phyloP scores from a whole-genome alignment of 2,797 vertebrate species.

The Liasis olivaceus region DNA sequence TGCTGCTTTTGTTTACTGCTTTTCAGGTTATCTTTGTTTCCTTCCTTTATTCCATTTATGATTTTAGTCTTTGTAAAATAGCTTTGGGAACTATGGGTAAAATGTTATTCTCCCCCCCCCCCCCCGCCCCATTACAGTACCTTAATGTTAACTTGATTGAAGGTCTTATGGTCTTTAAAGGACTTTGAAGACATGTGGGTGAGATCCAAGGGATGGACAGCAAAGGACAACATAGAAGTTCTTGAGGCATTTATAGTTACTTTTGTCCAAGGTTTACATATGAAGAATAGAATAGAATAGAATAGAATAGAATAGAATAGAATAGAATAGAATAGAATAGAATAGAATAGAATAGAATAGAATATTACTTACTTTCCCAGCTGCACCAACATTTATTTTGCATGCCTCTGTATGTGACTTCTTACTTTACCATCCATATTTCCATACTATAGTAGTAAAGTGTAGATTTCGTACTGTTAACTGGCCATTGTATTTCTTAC shows the following conservation, averaged over 20 bases:
- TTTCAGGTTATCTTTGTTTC: not conserved
- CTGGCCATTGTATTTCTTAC: not conserved
- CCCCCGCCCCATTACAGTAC: not conserved
- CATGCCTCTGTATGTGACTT: not conserved
- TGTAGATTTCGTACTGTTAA: too few relatives aligned
- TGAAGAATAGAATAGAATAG: not conserved
- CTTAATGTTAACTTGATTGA: not conserved
- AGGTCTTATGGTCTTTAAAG: not conserved
- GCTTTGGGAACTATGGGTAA: not conserved
- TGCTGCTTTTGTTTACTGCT: not conserved
- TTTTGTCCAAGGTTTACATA: not conserved
- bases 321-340: not conserved
- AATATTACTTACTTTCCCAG: not conserved
- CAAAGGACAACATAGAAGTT: constrained; percentile 46
- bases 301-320: not conserved
- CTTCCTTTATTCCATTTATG: not conserved
- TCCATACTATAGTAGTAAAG: too few relatives aligned
- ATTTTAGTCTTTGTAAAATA: not conserved
- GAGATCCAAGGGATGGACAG: constrained; percentile 20
- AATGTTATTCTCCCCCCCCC: not conserved
- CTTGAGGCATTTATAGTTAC: not conserved
- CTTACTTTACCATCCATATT: not conserved
- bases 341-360: not conserved
- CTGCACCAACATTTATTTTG: not conserved
- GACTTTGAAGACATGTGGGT: constrained; percentile 2